These are phyloP conservation scores for Onthophagus sagittarius DNA, from an alignment of 2,888 invertebrate species.

Conservation along the genomic window DNA sequence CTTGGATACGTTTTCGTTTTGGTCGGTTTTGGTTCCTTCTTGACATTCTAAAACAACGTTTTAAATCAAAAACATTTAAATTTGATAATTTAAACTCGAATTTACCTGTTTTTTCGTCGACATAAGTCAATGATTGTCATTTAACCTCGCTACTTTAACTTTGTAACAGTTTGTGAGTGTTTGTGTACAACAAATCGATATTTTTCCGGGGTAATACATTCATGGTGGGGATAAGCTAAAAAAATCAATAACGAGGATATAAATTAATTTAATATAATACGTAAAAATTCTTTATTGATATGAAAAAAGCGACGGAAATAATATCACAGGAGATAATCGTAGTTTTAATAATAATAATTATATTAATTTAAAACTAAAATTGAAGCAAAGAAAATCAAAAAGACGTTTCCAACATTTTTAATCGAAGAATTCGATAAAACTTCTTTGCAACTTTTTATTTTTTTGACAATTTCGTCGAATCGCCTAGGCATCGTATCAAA, in stretches of 20 bases:
- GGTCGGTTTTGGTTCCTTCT: not conserved
- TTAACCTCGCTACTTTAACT: not conserved
- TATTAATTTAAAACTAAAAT: not conserved
- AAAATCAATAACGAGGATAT: slow-evolving; percentile 13
- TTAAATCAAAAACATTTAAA: not conserved
- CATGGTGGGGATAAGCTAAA: slow-evolving; percentile 16
- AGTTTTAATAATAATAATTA: slow-evolving; percentile 16
- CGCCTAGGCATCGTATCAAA: slow-evolving; percentile 37
- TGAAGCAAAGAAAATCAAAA: not conserved
- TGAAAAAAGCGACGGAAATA: not conserved
- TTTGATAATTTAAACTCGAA: not conserved
- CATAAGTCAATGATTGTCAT: slow-evolving; percentile 19
- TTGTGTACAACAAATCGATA: slow-evolving; percentile 23
- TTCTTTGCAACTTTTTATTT: slow-evolving; percentile 28
- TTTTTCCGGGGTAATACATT: slow-evolving; percentile 25
- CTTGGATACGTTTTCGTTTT: not conserved
- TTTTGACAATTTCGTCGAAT: slow-evolving; percentile 34
- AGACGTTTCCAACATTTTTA: not conserved
- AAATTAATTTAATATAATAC: no score
- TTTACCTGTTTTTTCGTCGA: slow-evolving; percentile 21
- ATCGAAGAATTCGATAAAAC: not conserved
- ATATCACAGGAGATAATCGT: slow-evolving; percentile 24
- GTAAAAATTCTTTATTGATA: slow-evolving; percentile 23
- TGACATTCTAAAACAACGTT: not conserved
- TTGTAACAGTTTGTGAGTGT: not conserved